Conservation (phyloP, 2,888 invertebrate genomes). For the Maniola hyperantus region DNA sequence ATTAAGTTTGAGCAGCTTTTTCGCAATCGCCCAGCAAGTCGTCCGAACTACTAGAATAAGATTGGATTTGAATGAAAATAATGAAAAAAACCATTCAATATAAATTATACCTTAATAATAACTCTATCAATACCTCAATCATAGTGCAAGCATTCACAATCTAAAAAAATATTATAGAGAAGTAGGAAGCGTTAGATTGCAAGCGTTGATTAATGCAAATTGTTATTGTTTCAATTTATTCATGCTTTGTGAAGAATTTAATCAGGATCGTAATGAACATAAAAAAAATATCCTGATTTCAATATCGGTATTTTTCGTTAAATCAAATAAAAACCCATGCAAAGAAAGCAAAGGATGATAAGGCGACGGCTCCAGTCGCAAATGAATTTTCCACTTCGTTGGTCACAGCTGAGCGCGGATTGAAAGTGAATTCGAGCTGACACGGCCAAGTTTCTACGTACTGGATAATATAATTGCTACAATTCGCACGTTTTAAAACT, state of each 20-base stretch:
- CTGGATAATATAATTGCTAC: constrained; percentile 51
- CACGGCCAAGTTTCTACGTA: constrained; percentile 57
- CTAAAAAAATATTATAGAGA: too few relatives aligned
- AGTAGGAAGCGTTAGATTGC: background rate
- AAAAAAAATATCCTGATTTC: background rate
- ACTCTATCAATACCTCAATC: too few relatives aligned
- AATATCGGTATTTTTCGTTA: constrained; percentile 6
- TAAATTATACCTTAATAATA: too few relatives aligned
- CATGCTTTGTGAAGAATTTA: background rate
- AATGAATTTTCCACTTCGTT: constrained; percentile 60
- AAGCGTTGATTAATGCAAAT: background rate
- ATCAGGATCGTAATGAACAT: background rate
- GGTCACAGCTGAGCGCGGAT: constrained; percentile 48
- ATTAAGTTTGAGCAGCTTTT: too few relatives aligned
- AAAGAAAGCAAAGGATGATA: constrained; percentile 52
- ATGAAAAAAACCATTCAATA: too few relatives aligned
- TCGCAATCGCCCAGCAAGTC: too few relatives aligned
- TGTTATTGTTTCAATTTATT: background rate
- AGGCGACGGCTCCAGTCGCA: constrained; percentile 69
- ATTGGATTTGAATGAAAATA: too few relatives aligned
- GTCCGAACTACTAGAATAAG: too few relatives aligned
- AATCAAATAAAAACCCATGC: constrained; percentile 18
- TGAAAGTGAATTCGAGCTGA: constrained; percentile 60
- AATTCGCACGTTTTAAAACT: constrained; percentile 8
- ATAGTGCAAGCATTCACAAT: too few relatives aligned